These are phyloP conservation scores for Upupa epops DNA, from an alignment of 2,113 vertebrate species.

Conservation along the genomic window DNA sequence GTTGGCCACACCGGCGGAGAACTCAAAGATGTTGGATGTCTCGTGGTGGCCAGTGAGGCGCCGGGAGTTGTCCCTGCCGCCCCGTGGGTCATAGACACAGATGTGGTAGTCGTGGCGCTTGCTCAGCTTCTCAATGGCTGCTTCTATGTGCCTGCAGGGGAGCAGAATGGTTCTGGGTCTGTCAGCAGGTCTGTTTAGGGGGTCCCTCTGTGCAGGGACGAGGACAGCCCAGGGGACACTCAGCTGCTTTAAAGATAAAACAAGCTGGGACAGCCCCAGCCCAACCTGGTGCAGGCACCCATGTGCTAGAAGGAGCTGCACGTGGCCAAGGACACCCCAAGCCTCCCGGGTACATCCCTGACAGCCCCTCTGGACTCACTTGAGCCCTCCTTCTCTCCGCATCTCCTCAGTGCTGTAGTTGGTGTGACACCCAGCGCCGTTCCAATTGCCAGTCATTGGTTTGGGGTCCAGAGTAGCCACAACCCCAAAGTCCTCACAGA, in stretches of 20 bases:
- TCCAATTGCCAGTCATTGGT: slow-evolving; percentile 77
- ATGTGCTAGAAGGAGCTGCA: accelerated
- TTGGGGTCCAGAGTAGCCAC: slow-evolving; percentile 83
- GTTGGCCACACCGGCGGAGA: slow-evolving; percentile 79
- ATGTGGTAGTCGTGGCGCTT: slow-evolving; percentile 78
- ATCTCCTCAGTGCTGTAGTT: slow-evolving; percentile 80
- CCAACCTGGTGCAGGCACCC: not conserved
- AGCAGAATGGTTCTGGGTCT: accelerated
- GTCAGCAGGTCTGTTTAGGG: accelerated
- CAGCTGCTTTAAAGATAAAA: not conserved
- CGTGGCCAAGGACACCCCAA: not conserved
- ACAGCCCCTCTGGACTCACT: slow-evolving; percentile 61
- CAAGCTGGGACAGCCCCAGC: not conserved
- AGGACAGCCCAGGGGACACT: not conserved
- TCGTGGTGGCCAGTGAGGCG: slow-evolving; percentile 78
- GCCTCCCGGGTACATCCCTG: not conserved
- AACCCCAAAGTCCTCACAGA: slow-evolving; percentile 80
- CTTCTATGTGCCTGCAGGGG: slow-evolving; percentile 70
- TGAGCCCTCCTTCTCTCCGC: slow-evolving; percentile 75
- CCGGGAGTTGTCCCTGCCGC: slow-evolving; percentile 77
- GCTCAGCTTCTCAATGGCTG: slow-evolving; percentile 77
- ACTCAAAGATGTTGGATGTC: slow-evolving; percentile 78
- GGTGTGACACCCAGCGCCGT: slow-evolving; percentile 73
- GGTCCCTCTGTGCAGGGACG: not conserved
- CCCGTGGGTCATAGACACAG: slow-evolving; percentile 71